Conservation (phyloP, 2,113 vertebrate genomes). For the Leptocoma aspasia region DNA sequence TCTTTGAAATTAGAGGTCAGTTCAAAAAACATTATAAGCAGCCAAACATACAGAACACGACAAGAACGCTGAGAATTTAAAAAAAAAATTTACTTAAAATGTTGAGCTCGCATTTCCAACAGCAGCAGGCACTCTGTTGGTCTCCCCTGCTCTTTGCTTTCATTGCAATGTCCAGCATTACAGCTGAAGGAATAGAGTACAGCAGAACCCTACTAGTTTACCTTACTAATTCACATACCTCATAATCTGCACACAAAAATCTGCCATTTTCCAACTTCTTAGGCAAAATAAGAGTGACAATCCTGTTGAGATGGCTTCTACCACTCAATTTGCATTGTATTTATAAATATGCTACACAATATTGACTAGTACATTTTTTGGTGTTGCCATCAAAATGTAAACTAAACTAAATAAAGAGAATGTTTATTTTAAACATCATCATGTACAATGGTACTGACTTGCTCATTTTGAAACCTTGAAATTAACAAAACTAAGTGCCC, state of each 20-base stretch:
- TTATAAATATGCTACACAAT: background rate
- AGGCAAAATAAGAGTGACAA: background rate
- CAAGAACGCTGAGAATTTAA: background rate
- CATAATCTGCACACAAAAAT: background rate
- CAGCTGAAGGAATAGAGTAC: constrained; percentile 36
- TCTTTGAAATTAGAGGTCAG: background rate
- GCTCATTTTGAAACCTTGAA: background rate
- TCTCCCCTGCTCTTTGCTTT: constrained; percentile 48
- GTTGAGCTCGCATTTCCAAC: constrained; percentile 21
- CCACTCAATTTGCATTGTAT: background rate
- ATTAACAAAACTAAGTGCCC: background rate
- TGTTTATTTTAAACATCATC: background rate
- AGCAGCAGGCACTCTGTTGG: constrained; percentile 33
- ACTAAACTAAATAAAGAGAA: background rate
- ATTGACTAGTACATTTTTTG: background rate
- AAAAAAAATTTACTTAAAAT: background rate
- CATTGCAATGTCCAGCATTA: constrained; percentile 52
- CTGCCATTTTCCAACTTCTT: background rate
- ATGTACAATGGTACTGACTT: background rate
- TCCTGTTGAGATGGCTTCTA: background rate
- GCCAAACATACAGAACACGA: background rate
- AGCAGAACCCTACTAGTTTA: constrained; percentile 40
- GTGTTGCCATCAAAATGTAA: background rate
- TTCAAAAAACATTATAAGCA: background rate
- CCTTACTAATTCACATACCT: background rate